Conservation (phyloP, 2,888 invertebrate species). For the Xestobium rufovillosum region DNA sequence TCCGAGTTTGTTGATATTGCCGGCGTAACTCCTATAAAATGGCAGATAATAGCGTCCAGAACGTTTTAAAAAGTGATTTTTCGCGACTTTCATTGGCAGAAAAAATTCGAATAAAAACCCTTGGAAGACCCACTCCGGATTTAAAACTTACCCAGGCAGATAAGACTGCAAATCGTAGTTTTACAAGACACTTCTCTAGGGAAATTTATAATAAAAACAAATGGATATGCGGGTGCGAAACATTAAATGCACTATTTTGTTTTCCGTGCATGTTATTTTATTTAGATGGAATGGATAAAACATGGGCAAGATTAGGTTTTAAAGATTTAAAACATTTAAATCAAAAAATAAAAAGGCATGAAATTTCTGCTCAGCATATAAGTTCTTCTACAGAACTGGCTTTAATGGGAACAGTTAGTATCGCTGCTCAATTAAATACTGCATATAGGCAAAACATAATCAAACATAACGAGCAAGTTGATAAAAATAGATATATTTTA, state of each 20-base stretch:
- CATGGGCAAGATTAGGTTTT: neutral
- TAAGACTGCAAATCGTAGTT: neutral
- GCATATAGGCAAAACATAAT: slow-evolving; percentile 4
- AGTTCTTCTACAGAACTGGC: neutral
- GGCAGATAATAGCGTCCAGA: no score
- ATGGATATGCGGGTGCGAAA: slow-evolving; percentile 1
- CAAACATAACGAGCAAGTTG: slow-evolving; percentile 5
- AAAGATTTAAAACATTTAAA: slow-evolving; percentile 1
- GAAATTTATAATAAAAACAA: neutral
- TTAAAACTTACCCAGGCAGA: neutral
- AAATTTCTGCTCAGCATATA: neutral
- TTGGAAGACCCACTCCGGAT: no score
- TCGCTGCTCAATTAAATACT: neutral
- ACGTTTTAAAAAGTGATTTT: no score
- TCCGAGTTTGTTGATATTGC: no score
- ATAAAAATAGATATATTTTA: slow-evolving; percentile 7
- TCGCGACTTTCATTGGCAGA: no score
- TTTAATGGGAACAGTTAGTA: neutral
- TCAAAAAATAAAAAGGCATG: no score
- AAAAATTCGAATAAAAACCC: no score
- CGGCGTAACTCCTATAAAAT: no score
- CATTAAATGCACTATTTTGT: neutral
- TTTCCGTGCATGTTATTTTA: slow-evolving; percentile 1
- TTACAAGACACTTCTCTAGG: neutral
- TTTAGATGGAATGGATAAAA: neutral